These are phyloP conservation scores for Poeciliopsis paucimaculata DNA, from an alignment of 2,797 vertebrate genomes.

Conservation along the genomic window DNA sequence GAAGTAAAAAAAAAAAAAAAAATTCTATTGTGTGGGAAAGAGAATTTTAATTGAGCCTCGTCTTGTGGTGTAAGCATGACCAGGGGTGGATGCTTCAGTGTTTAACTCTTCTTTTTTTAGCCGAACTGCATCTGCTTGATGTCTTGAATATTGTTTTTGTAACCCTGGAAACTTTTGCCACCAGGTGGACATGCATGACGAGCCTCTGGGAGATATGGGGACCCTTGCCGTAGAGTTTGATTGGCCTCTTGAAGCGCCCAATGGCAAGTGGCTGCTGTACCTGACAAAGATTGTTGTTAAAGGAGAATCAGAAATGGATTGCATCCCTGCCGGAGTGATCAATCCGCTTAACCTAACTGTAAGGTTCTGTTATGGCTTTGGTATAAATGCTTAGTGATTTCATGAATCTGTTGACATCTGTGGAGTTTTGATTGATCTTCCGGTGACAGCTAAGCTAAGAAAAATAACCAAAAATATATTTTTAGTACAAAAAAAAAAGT, in stretches of 20 bases:
- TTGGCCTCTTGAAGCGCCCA: conserved; percentile 91
- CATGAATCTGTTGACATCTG: neutral
- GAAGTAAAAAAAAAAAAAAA: conserved; percentile 26
- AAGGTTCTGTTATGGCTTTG: conserved; percentile 64
- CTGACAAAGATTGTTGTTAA: conserved; percentile 86
- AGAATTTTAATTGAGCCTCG: conserved; percentile 55
- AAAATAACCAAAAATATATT: no score
- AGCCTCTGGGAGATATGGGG: conserved; percentile 83
- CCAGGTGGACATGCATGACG: conserved; percentile 80
- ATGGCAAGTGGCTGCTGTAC: conserved; percentile 97
- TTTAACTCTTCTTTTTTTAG: conserved; percentile 18
- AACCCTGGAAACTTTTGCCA: neutral
- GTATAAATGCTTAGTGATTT: neutral
- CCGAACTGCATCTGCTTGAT: conserved; percentile 12
- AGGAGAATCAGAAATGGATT: conserved; percentile 75
- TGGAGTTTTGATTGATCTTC: neutral
- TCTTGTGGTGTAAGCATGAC: conserved; percentile 53
- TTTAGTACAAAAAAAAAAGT: neutral
- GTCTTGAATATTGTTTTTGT: conserved; percentile 17
- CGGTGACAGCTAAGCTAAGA: no score
- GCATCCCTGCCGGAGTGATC: conserved; percentile 83
- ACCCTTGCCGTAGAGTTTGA: conserved; percentile 87
- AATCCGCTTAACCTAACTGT: conserved; percentile 90
- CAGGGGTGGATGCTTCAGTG: conserved; percentile 49
- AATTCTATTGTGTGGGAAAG: conserved; percentile 53